Percentiles rank a stretch among this genome's conserved stretches.
These are phyloP conservation scores for Kryptolebias ocellatus DNA, from an alignment of 2,797 vertebrate species.

Conservation along the genomic window DNA sequence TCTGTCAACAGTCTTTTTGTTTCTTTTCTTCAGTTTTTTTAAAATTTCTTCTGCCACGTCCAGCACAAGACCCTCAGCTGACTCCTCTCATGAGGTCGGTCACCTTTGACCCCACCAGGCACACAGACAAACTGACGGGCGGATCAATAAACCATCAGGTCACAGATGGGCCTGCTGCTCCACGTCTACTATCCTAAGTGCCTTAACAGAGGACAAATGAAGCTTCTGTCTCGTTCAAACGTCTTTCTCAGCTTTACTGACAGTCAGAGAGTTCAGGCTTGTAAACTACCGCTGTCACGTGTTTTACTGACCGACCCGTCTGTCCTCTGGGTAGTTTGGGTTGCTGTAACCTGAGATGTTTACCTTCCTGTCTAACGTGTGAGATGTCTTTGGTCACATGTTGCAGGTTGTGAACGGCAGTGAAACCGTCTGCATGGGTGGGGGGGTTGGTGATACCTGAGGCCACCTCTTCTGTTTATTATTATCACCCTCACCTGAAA, in stretches of 20 bases:
- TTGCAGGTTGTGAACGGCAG: not conserved
- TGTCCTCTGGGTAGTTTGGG: not conserved
- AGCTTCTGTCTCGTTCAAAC: not conserved
- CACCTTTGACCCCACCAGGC: slow-evolving; percentile 62
- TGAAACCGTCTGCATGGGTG: not conserved
- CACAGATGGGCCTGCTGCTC: slow-evolving; percentile 61
- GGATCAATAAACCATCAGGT: slow-evolving; percentile 59
- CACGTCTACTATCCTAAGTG: slow-evolving; percentile 7
- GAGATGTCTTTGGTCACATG: not conserved
- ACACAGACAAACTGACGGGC: slow-evolving; percentile 54
- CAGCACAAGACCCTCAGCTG: slow-evolving; percentile 38
- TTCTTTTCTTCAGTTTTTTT: slow-evolving; percentile 1
- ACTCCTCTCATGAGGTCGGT: slow-evolving; percentile 56
- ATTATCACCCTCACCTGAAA: too few relatives aligned
- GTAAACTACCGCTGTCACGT: not conserved
- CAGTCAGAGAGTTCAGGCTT: not conserved
- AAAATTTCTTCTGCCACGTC: slow-evolving; percentile 9
- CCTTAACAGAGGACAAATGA: slow-evolving; percentile 1
- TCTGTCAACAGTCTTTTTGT: not conserved
- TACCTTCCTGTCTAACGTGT: not conserved
- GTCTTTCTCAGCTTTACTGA: not conserved
- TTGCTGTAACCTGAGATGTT: slow-evolving; percentile 1
- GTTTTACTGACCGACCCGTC: not conserved
- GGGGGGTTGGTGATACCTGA: not conserved
- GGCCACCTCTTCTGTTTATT: not conserved